phyloP scores from a whole-genome alignment of 2,113 vertebrate species.

The Tamias sibiricus region DNA sequence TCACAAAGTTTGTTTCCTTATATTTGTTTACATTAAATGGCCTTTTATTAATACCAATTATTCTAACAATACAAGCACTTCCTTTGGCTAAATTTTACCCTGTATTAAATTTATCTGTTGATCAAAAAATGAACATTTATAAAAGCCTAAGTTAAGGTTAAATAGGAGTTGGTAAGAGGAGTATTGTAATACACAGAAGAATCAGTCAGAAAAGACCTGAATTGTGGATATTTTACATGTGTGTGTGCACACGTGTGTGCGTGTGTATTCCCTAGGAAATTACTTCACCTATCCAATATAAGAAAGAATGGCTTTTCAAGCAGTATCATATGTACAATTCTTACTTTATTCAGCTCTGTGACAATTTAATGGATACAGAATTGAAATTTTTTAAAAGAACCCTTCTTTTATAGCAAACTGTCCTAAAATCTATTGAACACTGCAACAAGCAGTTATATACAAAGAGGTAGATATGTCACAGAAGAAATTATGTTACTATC shows the following conservation, averaged over 20 bases:
- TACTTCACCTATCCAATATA: neutral
- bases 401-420: neutral
- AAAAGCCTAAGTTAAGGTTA: neutral
- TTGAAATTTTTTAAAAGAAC: constrained; percentile 15
- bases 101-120: neutral
- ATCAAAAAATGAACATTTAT: neutral
- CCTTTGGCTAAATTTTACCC: neutral
- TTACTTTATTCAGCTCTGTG: neutral
- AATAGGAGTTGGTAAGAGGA: neutral
- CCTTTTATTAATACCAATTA: neutral
- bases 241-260: neutral
- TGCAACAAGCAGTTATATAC: neutral
- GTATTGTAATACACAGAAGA: neutral
- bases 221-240: neutral
- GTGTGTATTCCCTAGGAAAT: neutral
- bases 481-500: neutral
- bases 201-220: neutral
- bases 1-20: neutral
- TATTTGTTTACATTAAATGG: neutral
- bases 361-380: neutral
- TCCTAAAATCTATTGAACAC: neutral
- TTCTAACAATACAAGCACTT: neutral
- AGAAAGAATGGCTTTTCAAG: neutral
- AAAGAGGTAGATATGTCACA: neutral
- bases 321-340: too few species aligned